Conservation (phyloP, 2,797 vertebrate genomes). For the Siniperca obscura region DNA sequence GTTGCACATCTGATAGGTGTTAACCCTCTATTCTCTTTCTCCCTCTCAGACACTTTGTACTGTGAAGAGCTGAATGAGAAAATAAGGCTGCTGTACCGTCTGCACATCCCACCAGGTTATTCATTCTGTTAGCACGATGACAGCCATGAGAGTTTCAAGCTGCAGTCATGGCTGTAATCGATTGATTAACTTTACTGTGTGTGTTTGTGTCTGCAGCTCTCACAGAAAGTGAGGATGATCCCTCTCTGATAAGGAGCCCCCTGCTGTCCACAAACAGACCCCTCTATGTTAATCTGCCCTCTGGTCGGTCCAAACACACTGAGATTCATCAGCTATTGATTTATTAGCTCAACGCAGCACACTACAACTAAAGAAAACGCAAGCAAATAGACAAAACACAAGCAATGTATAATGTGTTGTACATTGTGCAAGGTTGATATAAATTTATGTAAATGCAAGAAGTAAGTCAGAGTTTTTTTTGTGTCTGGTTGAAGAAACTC, state of each 20-base stretch:
- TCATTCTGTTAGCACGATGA: not conserved
- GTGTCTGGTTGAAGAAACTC: not conserved
- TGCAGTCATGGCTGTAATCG: not conserved
- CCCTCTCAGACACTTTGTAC: conserved; percentile 90
- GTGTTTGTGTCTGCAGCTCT: conserved; percentile 83
- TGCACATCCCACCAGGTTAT: conserved; percentile 95
- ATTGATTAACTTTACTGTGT: not conserved
- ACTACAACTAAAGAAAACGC: not conserved
- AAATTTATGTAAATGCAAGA: not conserved
- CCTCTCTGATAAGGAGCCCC: conserved; percentile 88
- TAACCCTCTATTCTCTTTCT: not conserved
- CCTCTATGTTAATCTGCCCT: conserved; percentile 87
- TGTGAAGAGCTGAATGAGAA: conserved; percentile 96
- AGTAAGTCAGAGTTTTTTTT: no score
- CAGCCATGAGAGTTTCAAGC: not conserved
- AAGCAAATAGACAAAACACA: not conserved
- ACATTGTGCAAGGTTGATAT: not conserved
- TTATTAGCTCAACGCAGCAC: not conserved
- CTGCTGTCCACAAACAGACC: conserved; percentile 91
- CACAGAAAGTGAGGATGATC: conserved; percentile 90
- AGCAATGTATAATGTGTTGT: not conserved
- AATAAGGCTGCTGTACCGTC: conserved; percentile 91
- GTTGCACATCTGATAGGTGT: not conserved
- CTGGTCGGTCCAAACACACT: conserved; percentile 76
- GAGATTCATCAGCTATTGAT: not conserved